phyloP scores from a whole-genome alignment of 2,113 vertebrate genomes.

The Poecilia latipinna region DNA sequence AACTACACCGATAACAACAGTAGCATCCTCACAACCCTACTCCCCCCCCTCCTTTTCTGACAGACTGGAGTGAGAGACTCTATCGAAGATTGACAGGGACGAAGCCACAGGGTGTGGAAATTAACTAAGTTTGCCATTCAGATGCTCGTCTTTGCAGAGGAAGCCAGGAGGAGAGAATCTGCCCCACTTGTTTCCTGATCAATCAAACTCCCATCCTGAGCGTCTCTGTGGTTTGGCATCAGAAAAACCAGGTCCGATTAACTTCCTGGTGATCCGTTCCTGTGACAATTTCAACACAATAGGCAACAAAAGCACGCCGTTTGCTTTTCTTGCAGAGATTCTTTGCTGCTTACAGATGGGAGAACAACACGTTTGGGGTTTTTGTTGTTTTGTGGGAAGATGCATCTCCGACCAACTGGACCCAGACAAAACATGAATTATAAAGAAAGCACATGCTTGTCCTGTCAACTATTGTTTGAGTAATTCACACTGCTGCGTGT shows the following conservation, averaged over 20 bases:
- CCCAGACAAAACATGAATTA: slow-evolving; percentile 42
- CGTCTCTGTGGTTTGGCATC: slow-evolving; percentile 52
- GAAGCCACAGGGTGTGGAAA: slow-evolving; percentile 52
- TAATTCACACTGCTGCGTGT: not conserved
- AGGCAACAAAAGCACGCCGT: slow-evolving; percentile 62
- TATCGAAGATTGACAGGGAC: slow-evolving; percentile 63
- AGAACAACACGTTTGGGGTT: slow-evolving; percentile 47
- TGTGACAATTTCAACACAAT: slow-evolving; percentile 70
- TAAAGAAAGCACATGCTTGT: slow-evolving; percentile 14
- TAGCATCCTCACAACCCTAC: slow-evolving; percentile 42
- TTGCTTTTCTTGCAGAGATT: slow-evolving; percentile 69
- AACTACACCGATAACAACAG: slow-evolving; percentile 52
- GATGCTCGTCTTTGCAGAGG: slow-evolving; percentile 42
- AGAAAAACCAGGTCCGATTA: slow-evolving; percentile 62
- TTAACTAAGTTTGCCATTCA: slow-evolving; percentile 71
- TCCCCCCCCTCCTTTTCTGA: not conserved
- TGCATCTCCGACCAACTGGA: slow-evolving; percentile 71
- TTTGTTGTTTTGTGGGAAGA: slow-evolving; percentile 59
- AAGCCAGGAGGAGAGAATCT: slow-evolving; percentile 52
- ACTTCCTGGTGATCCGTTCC: slow-evolving; percentile 63
- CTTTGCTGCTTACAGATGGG: slow-evolving; percentile 74
- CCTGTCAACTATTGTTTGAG: not conserved
- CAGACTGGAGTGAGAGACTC: slow-evolving; percentile 36
- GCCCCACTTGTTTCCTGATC: slow-evolving; percentile 65
- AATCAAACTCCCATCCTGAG: slow-evolving; percentile 66